Evolutionary conservation across 1,140 invertebrate species (phyloP).

Genomic region (Orussus abietinus): DNA sequence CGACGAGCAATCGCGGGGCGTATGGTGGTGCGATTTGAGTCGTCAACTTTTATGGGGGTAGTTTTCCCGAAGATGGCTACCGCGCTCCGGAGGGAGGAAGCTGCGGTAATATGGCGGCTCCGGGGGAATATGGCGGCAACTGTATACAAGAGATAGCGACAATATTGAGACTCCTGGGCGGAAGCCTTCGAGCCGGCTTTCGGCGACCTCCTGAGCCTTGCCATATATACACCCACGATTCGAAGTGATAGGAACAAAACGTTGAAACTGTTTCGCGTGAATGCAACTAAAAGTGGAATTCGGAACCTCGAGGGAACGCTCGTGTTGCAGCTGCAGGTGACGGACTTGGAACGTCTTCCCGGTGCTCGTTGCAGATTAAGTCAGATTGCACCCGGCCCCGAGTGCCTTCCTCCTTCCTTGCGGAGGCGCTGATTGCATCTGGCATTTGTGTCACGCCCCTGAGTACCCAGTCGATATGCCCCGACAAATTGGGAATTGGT

Average conservation of each 20-base stretch:
- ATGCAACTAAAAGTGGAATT: no score
- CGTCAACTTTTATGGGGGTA: slow-evolving; percentile 49
- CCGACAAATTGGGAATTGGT: slow-evolving; percentile 49
- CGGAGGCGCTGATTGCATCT: slow-evolving; percentile 49
- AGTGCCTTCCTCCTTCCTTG: slow-evolving; percentile 7
- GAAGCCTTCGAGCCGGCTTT: no score
- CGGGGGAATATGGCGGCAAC: slow-evolving; percentile 45
- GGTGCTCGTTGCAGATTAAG: slow-evolving; percentile 36
- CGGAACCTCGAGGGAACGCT: no score
- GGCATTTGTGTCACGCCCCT: slow-evolving; percentile 55
- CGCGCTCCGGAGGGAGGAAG: no score
- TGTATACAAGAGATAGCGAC: slow-evolving; percentile 49
- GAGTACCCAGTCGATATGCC: slow-evolving; percentile 53
- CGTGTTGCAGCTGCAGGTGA: no score
- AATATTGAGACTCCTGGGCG: slow-evolving; percentile 48
- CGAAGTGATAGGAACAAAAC: no score
- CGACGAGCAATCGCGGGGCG: no score
- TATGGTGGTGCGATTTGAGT: slow-evolving; percentile 48
- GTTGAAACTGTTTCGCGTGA: no score
- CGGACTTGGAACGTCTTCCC: no score
- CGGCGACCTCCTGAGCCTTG: no score
- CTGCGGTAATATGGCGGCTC: slow-evolving; percentile 46
- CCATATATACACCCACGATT: no score
- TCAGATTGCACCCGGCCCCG: slow-evolving; percentile 35
- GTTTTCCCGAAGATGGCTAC: slow-evolving; percentile 42